Base-by-base conservation (phyloP, 2,797 vertebrate species). In the Psittacula echo region DNA sequence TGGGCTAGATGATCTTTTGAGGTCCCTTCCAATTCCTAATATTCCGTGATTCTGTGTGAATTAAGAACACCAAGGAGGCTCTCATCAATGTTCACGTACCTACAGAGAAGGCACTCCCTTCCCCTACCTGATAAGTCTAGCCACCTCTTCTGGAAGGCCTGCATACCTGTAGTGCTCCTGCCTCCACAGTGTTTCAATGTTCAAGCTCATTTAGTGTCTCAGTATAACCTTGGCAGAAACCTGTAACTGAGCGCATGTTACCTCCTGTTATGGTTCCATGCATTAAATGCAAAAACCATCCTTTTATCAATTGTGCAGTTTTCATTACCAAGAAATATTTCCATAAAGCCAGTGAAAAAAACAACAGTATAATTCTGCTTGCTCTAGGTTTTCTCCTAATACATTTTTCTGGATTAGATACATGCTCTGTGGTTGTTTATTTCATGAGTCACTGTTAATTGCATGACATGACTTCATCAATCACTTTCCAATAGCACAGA, bases 401-500 rank as follows among this genome's bases (percentile, higher is more conserved):
- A 48, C 3, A 20, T 64, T 72, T 91, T 85, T 79, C 47, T 30
- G 41, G 47, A 92, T 78, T 82, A 90, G 73, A 85, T 64, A 75
- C 24, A 39, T 0, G 7, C 50, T 81, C 73, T 74, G 39, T 13
- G 29, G 47, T 7, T 61, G 8, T 4, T 76, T 80, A 64, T 73
- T 61, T 44, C 19, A 44, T 42, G 12, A 64, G 41, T 81, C 41
- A 64, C 34, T 67, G 60, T 70, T 93, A 95, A 95, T 79, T 87
- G 73, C 54, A 71, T 51, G 91, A 88, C 47, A 84, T 8, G n/a
- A 74, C 51, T 68, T 68, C 27, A 76, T 85, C 60, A 90, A 96
- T 89, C 81, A 72, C 61, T 95, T 95, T 85, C 66, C 60, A 96
- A 75, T 21, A 83, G 34, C 78, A 68, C n/a, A 81, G 88, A 39